Evolutionary conservation across 2,797 vertebrate species (phyloP).

Genomic region (Uromys caudimaculatus): DNA sequence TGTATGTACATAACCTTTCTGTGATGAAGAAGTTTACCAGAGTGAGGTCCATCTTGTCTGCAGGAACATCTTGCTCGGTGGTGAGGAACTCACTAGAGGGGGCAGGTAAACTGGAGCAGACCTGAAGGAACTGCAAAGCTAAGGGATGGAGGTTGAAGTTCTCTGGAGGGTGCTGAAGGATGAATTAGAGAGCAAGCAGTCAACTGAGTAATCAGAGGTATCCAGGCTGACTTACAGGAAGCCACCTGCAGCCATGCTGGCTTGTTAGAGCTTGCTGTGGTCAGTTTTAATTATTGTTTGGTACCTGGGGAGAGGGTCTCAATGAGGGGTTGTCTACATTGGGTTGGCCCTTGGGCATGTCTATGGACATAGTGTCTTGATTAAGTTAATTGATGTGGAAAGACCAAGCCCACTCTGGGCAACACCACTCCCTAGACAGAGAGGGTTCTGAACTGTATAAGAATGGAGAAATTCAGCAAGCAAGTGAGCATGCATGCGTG

Average conservation of each 20-base stretch:
- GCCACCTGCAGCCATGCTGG: not conserved
- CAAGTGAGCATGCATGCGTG: not conserved
- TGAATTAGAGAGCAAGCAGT: not conserved
- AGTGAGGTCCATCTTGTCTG: not conserved
- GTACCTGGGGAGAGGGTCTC: not conserved
- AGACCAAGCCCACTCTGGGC: not conserved
- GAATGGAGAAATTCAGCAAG: not conserved
- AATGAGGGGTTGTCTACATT: not conserved
- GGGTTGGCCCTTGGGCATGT: not conserved
- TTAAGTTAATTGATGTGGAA: not conserved
- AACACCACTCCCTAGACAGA: not conserved
- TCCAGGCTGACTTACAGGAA: not conserved
- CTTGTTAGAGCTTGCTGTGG: not conserved
- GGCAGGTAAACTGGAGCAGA: not conserved
- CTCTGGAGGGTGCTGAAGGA: not conserved
- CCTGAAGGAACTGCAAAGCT: not conserved
- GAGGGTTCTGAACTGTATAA: not conserved
- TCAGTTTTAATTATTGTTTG: not conserved
- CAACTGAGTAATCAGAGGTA: not conserved
- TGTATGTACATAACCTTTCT: not conserved
- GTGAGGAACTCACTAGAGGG: not conserved
- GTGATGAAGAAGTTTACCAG: not conserved
- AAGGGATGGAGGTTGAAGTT: not conserved
- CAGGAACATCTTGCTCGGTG: not conserved
- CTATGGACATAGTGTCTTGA: not conserved